Evolutionary conservation across 2,797 vertebrate species (phyloP).

Genomic region (Cirrhinus molitorella): DNA sequence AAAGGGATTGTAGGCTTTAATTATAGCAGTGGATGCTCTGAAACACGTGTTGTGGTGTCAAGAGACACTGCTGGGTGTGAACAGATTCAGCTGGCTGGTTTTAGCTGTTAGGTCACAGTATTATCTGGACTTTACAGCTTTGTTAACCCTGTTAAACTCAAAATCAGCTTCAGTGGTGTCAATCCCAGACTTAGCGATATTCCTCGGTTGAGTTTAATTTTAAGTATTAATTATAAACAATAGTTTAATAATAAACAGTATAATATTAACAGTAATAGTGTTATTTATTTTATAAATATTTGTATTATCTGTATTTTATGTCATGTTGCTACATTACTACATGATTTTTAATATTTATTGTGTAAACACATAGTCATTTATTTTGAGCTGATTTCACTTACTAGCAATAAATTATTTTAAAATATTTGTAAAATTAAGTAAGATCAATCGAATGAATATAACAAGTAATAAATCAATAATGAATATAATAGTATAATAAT

Average conservation of each 20-base stretch:
- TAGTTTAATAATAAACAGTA: neutral
- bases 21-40: slow-evolving; percentile 48
- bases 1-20: slow-evolving; percentile 31
- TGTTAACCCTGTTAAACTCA: slow-evolving; percentile 70
- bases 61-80: slow-evolving; percentile 55
- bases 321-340: neutral
- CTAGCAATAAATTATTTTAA: neutral
- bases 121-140: slow-evolving; percentile 57
- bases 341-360: neutral
- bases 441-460: no score
- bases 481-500: neutral
- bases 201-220: neutral
- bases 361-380: neutral
- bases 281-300: neutral
- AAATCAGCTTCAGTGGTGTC: slow-evolving; percentile 61
- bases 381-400: neutral
- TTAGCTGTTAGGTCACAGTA: slow-evolving; percentile 24
- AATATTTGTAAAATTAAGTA: no score
- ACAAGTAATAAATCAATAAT: neutral
- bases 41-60: slow-evolving; percentile 57
- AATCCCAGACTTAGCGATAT: neutral
- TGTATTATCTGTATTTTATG: neutral
- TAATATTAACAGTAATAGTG: neutral
- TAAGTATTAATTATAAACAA: neutral
- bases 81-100: slow-evolving; percentile 38